phyloP scores from a whole-genome alignment of 2,113 vertebrate species.

The Prunella fulvescens region DNA sequence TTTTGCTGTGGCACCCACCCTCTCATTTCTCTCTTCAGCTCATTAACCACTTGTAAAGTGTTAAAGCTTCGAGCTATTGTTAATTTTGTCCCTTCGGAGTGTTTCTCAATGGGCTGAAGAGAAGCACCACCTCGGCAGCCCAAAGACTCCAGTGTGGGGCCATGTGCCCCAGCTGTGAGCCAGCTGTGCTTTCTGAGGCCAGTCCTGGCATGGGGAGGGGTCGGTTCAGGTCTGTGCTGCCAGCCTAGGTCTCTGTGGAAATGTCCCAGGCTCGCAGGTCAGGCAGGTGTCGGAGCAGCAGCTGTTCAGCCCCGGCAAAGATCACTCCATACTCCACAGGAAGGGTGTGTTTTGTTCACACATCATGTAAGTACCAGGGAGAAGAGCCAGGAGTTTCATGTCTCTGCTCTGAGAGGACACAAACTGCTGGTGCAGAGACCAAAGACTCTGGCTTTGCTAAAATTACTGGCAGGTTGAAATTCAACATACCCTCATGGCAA shows the following conservation, averaged over 20 bases:
- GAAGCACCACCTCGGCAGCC: not conserved
- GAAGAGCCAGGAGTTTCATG: not conserved
- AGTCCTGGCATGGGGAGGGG: not conserved
- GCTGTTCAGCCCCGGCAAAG: not conserved
- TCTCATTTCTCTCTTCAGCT: not conserved
- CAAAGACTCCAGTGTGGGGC: not conserved
- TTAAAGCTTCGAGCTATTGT: not conserved
- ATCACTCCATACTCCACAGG: not conserved
- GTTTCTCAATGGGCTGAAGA: not conserved
- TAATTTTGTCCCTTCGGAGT: not conserved
- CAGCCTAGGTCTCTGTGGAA: not conserved
- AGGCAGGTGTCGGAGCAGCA: not conserved
- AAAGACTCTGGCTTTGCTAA: not conserved
- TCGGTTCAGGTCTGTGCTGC: rapidly evolving
- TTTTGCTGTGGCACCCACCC: not conserved
- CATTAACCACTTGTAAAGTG: not conserved
- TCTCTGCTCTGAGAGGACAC: not conserved
- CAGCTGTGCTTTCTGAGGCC: not conserved
- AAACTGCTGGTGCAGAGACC: not conserved
- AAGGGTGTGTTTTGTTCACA: not conserved
- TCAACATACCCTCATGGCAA: not conserved
- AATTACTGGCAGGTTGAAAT: not conserved
- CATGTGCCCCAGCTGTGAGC: not conserved
- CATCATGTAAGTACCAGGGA: not conserved
- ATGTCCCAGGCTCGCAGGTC: not conserved